Conservation (phyloP, 2,797 vertebrate species). For the Argya squamiceps region DNA sequence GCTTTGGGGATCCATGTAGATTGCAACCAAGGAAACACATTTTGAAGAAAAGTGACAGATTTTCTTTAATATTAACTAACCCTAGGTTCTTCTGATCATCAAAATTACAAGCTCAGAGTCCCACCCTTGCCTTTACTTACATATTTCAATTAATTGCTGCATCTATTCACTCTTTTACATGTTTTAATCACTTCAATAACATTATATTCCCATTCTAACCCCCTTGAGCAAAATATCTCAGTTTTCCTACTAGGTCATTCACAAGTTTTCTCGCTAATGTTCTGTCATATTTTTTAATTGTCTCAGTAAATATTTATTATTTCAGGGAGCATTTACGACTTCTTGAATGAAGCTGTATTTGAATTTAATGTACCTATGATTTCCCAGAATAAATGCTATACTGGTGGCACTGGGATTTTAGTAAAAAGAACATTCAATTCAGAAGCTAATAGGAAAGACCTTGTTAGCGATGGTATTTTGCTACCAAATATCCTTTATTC, state of each 20-base stretch:
- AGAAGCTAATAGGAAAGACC: not conserved
- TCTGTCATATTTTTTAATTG: constrained; percentile 46
- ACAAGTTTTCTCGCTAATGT: constrained; percentile 46
- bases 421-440: not conserved
- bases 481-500: not conserved
- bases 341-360: constrained; percentile 3
- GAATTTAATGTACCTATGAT: constrained; percentile 1
- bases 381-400: constrained; percentile 39
- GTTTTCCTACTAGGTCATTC: constrained; percentile 53
- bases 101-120: constrained; percentile 10
- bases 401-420: constrained; percentile 12
- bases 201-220: constrained; percentile 28
- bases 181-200: constrained; percentile 43
- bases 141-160: constrained; percentile 24
- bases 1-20: not conserved
- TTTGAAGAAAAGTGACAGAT: not conserved
- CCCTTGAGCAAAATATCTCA: constrained; percentile 51
- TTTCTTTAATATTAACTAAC: not conserved
- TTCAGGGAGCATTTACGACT: constrained; percentile 43
- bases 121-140: constrained; percentile 48
- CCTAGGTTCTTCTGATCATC: not conserved
- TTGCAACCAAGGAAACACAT: not conserved
- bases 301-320: constrained; percentile 59
- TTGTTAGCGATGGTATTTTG: not conserved
- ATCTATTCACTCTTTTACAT: not conserved